Conservation (phyloP, 2,888 invertebrate genomes). For the Drosophila subquinaria region DNA sequence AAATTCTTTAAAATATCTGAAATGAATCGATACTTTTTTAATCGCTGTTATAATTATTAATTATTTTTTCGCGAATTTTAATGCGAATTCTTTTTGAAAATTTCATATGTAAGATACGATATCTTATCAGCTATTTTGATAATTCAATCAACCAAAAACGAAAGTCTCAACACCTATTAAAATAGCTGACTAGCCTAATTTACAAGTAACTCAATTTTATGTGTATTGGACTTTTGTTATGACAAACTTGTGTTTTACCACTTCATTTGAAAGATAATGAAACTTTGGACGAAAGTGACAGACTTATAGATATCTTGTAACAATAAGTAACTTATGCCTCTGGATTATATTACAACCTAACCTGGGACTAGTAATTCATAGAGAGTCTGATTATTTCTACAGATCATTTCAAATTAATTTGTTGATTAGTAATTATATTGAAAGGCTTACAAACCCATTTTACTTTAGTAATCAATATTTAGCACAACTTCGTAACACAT, state of each 20-base stretch:
- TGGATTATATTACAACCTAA: background rate
- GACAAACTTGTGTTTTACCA: slow-evolving; percentile 19
- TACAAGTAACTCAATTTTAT: slow-evolving; percentile 8
- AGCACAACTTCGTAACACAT: background rate
- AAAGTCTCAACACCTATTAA: slow-evolving; percentile 13
- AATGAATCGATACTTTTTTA: slow-evolving; percentile 12
- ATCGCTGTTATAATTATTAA: slow-evolving; percentile 1
- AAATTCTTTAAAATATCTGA: background rate
- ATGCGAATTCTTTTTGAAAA: slow-evolving; percentile 9
- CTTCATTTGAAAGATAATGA: slow-evolving; percentile 1
- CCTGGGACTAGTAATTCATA: too few relatives aligned
- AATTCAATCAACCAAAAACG: background rate
- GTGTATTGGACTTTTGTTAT: background rate
- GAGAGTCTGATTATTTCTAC: background rate
- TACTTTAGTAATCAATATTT: background rate
- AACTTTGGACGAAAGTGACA: background rate
- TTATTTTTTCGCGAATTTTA: slow-evolving; percentile 12
- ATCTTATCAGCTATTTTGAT: slow-evolving; percentile 15
- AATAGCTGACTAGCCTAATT: slow-evolving; percentile 12
- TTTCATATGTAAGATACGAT: slow-evolving; percentile 9
- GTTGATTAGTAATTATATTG: background rate
- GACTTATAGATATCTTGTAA: background rate
- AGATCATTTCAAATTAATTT: background rate
- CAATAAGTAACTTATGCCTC: too few relatives aligned
- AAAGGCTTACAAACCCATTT: background rate